phyloP scores from a whole-genome alignment of 2,888 invertebrate genomes.

The Ophion costatus region DNA sequence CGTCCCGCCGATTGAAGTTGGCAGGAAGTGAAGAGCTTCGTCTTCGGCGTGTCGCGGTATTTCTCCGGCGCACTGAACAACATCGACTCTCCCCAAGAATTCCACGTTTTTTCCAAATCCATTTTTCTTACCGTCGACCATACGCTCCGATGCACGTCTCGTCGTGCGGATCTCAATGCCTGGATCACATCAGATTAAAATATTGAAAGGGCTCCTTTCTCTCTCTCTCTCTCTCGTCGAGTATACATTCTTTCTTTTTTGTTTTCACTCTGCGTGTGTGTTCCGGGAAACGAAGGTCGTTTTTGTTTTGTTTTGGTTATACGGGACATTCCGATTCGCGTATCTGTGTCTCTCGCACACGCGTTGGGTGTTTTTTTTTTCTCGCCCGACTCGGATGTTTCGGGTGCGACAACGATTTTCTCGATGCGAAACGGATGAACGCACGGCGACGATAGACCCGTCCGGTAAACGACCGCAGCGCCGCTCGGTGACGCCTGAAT shows the following conservation, averaged over 20 bases:
- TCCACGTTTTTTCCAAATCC: background rate
- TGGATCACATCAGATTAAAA: slow-evolving; percentile 61
- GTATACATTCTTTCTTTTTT: slow-evolving; percentile 8
- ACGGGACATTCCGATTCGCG: slow-evolving; percentile 6
- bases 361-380: background rate
- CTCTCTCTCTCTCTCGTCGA: background rate
- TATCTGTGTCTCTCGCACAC: background rate
- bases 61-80: background rate
- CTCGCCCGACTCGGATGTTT: background rate
- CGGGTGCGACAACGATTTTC: slow-evolving; percentile 1
- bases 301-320: background rate
- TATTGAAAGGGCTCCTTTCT: slow-evolving; percentile 41
- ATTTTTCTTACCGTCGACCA: slow-evolving; percentile 27
- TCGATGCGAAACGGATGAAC: background rate
- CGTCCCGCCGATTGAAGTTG: slow-evolving; percentile 34
- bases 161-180: slow-evolving; percentile 42
- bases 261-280: slow-evolving; percentile 8
- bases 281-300: background rate
- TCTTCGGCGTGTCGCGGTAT: background rate
- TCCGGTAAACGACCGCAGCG: background rate
- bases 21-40: background rate
- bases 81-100: background rate
- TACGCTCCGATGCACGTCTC: slow-evolving; percentile 45
- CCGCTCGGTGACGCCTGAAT: background rate
- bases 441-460: background rate